phyloP scores from a whole-genome alignment of 1,140 invertebrate genomes.

The Thrips palmi region DNA sequence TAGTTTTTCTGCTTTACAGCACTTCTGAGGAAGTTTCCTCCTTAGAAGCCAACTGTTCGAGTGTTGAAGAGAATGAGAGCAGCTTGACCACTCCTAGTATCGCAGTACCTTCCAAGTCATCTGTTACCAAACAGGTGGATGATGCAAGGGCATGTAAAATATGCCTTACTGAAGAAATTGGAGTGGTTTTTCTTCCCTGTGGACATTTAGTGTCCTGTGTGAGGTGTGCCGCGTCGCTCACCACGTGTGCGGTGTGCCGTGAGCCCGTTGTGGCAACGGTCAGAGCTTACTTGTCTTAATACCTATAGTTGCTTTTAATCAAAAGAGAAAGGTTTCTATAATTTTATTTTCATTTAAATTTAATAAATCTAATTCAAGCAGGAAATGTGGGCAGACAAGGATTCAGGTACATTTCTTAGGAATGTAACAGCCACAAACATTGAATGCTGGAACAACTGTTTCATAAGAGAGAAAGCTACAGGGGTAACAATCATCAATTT shows the following conservation, averaged over 20 bases:
- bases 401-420: too few relatives aligned
- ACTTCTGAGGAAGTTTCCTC: background rate
- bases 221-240: conserved; percentile 58
- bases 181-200: conserved; percentile 72
- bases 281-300: conserved; percentile 57
- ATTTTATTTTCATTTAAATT: too few relatives aligned
- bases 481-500: too few relatives aligned
- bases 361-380: too few relatives aligned
- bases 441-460: too few relatives aligned
- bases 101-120: too few relatives aligned
- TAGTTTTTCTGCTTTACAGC: background rate
- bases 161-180: conserved; percentile 61
- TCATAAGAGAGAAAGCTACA: too few relatives aligned
- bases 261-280: conserved; percentile 48
- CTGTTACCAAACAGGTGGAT: background rate
- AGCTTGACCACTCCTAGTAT: background rate
- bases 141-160: conserved; percentile 33
- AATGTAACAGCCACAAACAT: too few relatives aligned
- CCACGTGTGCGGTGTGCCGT: conserved; percentile 66
- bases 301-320: too few relatives aligned
- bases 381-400: too few relatives aligned
- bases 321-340: too few relatives aligned
- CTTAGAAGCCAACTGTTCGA: background rate
- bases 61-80: background rate
- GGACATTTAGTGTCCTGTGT: conserved; percentile 76